A percentile compares a stretch with the other conserved stretches of the same genome.
Evolutionary conservation across 2,888 invertebrate genomes (phyloP).

Genomic region (Dione juno): DNA sequence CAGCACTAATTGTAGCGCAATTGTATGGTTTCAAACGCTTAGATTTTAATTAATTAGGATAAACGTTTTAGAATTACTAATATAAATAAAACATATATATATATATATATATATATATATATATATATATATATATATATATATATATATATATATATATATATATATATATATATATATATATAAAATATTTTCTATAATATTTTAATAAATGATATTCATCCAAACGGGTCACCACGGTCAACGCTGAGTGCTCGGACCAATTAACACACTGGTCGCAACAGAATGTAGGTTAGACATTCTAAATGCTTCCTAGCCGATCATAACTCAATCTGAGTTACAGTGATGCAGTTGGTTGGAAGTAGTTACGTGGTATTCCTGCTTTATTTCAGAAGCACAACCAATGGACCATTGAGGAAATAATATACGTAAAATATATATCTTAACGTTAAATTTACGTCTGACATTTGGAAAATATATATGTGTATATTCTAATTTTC

Average conservation of each 20-base stretch:
- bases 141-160: too few species aligned
- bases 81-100: too few species aligned
- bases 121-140: too few species aligned
- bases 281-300: constrained; percentile 46
- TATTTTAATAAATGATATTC: constrained; percentile 40
- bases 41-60: neutral
- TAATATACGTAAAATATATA: constrained; percentile 45
- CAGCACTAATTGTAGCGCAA: neutral
- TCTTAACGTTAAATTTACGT: constrained; percentile 39
- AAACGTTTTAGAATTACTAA: too few species aligned
- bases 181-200: constrained; percentile 31
- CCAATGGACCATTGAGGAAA: constrained; percentile 36
- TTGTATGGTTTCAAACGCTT: neutral
- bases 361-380: constrained; percentile 37
- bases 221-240: constrained; percentile 42
- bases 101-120: too few species aligned
- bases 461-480: constrained; percentile 35
- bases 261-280: constrained; percentile 47
- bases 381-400: constrained; percentile 15
- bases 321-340: constrained; percentile 44
- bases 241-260: constrained; percentile 41
- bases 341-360: constrained; percentile 36
- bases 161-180: neutral
- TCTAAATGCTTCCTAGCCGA: constrained; percentile 47
- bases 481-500: constrained; percentile 22